Evolutionary conservation across 2,113 vertebrate genomes (phyloP), one percentile per base, ranked within the genome.

Genomic region (Varanus salvator): DNA sequence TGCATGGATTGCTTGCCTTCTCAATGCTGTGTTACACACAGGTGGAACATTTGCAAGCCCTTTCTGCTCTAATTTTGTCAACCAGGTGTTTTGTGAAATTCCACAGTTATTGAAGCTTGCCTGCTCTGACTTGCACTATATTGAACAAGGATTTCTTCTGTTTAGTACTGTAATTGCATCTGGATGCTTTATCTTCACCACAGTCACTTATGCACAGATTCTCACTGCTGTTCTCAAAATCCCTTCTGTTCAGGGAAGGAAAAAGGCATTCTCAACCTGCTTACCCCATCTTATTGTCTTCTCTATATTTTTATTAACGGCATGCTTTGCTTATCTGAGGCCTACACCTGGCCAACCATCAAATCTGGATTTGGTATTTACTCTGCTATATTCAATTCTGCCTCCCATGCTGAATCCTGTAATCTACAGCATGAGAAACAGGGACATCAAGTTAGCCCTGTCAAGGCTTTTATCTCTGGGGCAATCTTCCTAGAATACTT

Each of bases 21-120:
- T 69, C 7, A 25, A 93, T 3, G 81, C 89, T 11, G 29, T 89
- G 34, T 78, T 95, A 5, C 91, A 93, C n/a, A 69, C 29, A 1
- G 21, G 38, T 52, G 76, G 38, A 21, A 87, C 60, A 4, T 87
- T 87, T 87, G 48, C 86, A 69, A 29, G 6, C 12, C 14, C 66
- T 31, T 69, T 84, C 11, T 84, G 64, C 6, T 84, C 83, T 12
- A 69, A 17, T 69, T 14, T 17, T 52, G 64, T 80, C 64, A 69
- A 87, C 52, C 86, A 80, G 64, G 69, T 87, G 44, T 87, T 69
- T 44, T 80, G 75, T 87, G 75, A 87, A 68, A 80, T 68, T 44
- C 86, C 86, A 52, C 38, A 87, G 21, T 66, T 87, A 68, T 21
- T 87, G 12, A 80, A 80, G 60, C 60, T 87, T 11, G 48, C 19